Evolutionary conservation across 1,140 invertebrate genomes (phyloP), one percentile per base, ranked within the genome.

Genomic region (Drosophila malerkotliana): DNA sequence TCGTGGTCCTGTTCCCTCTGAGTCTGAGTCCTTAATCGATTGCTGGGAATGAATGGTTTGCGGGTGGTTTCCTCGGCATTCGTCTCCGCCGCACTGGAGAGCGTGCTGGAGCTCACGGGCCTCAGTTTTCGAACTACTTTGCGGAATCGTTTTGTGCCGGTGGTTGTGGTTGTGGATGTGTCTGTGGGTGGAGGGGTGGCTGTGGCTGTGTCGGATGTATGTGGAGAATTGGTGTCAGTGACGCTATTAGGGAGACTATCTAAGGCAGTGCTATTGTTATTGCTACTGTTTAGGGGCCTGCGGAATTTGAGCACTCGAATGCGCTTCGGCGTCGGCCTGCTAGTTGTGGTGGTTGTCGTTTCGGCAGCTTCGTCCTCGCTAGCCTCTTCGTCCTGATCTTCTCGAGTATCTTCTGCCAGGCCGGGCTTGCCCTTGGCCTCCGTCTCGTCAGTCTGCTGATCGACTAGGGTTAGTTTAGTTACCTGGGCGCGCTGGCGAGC

Each of bases 111-210:
- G 5, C 45, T 57, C 4, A 85, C 79, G 8, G 64, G 82, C 4
- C 69, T 51, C 44, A 91, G 52, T 12, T 90, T 91, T 5, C 90
- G 71, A n/a, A 91, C 80, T 48, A 91, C 82, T 34, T 91, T 91
- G 9, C 90, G 81, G 63, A 91, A 83, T n/a, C 88, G 88, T 56
- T 90, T 91, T 10, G 55, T 61, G 32, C 62, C 56, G 15, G 53
- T 64, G 24, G 67, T 49, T 63, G 55, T 44, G 41, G 4, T 12
- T 8, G n/a, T 44, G 41, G 41, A 3, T 55, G 62, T 79, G 54
- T 41, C 74, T 58, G 28, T 48, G 54, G 21, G 51, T 45, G 56
- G 55, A 66, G 47, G 18, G 68, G 37, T 54, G 4, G 41, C 24
- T 61, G 44, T 74, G 12, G n/a, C 59, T 57, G 56, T 45, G 55